Conservation (phyloP, 2,797 vertebrate species). For the Coluber constrictor region DNA sequence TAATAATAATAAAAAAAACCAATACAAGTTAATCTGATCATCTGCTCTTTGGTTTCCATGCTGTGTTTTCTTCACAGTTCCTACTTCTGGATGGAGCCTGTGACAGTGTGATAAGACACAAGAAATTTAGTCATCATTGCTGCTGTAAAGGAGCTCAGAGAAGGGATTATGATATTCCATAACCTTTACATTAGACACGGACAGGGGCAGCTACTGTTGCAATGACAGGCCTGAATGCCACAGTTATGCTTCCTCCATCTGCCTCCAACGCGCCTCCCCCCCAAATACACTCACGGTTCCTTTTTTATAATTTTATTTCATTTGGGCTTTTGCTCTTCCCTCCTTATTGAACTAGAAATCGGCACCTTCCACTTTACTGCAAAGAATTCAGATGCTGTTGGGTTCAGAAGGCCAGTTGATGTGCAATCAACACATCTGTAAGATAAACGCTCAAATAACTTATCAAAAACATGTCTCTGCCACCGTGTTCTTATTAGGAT, state of each 20-base stretch:
- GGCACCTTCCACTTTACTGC: slow-evolving; percentile 34
- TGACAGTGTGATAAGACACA: slow-evolving; percentile 98
- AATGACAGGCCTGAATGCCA: slow-evolving; percentile 77
- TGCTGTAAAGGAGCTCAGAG: slow-evolving; percentile 84
- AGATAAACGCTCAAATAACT: slow-evolving; percentile 31
- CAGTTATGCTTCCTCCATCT: slow-evolving; percentile 67
- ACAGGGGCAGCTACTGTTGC: slow-evolving; percentile 76
- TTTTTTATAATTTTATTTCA: slow-evolving; percentile 37
- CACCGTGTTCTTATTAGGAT: slow-evolving; percentile 47
- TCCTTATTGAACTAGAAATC: slow-evolving; percentile 71
- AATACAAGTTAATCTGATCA: slow-evolving; percentile 94
- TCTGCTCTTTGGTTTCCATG: slow-evolving; percentile 91
- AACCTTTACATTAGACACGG: slow-evolving; percentile 96
- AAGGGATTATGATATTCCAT: slow-evolving; percentile 94
- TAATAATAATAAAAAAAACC: slow-evolving; percentile 79
- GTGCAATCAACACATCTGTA: neutral
- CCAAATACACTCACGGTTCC: neutral
- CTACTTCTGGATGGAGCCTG: slow-evolving; percentile 94
- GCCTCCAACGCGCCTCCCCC: neutral
- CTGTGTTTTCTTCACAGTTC: slow-evolving; percentile 87
- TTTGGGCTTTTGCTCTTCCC: slow-evolving; percentile 54
- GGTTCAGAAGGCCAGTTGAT: slow-evolving; percentile 22
- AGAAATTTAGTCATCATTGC: slow-evolving; percentile 98
- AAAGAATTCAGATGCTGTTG: slow-evolving; percentile 31
- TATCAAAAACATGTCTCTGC: slow-evolving; percentile 9